Base-by-base conservation (phyloP, 2,797 vertebrate species). In the Spheniscus humboldti region DNA sequence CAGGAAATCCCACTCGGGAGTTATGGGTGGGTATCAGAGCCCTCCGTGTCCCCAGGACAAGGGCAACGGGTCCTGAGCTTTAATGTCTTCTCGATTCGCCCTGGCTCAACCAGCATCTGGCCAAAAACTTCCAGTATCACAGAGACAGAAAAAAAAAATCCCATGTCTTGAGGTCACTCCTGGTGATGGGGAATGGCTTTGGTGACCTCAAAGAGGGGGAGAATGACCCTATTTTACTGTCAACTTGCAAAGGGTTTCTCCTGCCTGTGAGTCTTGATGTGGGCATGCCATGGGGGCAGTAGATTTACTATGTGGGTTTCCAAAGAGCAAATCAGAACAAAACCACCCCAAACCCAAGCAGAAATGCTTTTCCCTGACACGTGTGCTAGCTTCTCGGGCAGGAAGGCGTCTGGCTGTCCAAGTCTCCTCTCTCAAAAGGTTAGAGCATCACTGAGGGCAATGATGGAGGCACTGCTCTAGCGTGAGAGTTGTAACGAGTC, bases 371-470 rank as follows among this genome's bases (percentile, higher is more conserved):
- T 27, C 31, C 24, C 31, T 50, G 30, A 5, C 33, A 2, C 1
- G 1, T 13, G n/a, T 27, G 20, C 50, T 1, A 1, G n/a, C 31
- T 69, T 20, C n/a, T 25, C 0, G 9, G 45, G 27, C n/a, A 28
- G 12, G 45, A 48, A 22, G 45, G 28, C 27, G 13, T 18, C 33
- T 71, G 64, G 30, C 20, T 88, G 22, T 10, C 37, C 30, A 3
- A 5, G 9, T 18, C 3, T 60, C 18, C 80, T 43, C 48, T 60
- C 43, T 13, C 28, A 10, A 6, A 35, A 35, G 43, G 18, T 11
- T 25, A 1, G 5, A 25, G 37, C 22, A 4, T 76, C 11, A 1
- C 45, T 3, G 37, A 57, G 73, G 43, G 73, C 60, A 33, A 6
- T 0, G 7, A 7, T 3, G 33, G 45, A 75, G 31, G 28, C 37